Evolutionary conservation across 2,113 vertebrate species (phyloP), one percentile per base, ranked within the genome.

Genomic region (Hoplias malabaricus): DNA sequence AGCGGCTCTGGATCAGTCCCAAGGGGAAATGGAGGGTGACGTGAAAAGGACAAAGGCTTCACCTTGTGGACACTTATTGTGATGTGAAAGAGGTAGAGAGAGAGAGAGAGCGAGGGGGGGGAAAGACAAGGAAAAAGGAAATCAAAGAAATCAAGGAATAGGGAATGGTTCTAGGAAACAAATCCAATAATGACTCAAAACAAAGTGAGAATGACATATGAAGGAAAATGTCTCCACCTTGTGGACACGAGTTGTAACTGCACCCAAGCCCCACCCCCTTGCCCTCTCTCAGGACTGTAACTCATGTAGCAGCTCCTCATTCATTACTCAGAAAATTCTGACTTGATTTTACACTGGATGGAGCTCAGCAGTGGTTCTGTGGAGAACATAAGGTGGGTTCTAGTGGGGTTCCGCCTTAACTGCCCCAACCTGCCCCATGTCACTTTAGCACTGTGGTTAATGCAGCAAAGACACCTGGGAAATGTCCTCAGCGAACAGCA

Each of bases 341-440:
- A 31, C 19, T 38, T 59, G 29, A 27, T 36, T 80, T 86, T 89
- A 92, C 91, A 92, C 90, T 93, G 91, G 90, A 92, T 72, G 42
- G 75, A 42, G 42, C 46, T 11, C 48, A 29, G 73, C 48, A 59
- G 27, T n/a, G 16, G 56, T 25, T 27, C 16, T 13, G 57, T 13
- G 21, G 57, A 13, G 13, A n/a, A n/a, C n/a, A n/a, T n/a, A n/a
- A n/a, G 10, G 54, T 29, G 27, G 54, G 1, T 31, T 12, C 57
- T 8, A 33, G 19, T 0, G 2, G 5, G 33, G 59, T 63, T 59
- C 56, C 33, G 27, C 13, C n/a, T 53, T 8, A 23, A 53, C 48
- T 7, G 7, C 8, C 5, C 48, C 48, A n/a, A 16, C 16, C 56
- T 65, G 63, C 38, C 62, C n/a, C n/a, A n/a, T 73, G 54, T 46